phyloP scores from a whole-genome alignment of 2,113 vertebrate genomes.

The Neofelis nebulosa region DNA sequence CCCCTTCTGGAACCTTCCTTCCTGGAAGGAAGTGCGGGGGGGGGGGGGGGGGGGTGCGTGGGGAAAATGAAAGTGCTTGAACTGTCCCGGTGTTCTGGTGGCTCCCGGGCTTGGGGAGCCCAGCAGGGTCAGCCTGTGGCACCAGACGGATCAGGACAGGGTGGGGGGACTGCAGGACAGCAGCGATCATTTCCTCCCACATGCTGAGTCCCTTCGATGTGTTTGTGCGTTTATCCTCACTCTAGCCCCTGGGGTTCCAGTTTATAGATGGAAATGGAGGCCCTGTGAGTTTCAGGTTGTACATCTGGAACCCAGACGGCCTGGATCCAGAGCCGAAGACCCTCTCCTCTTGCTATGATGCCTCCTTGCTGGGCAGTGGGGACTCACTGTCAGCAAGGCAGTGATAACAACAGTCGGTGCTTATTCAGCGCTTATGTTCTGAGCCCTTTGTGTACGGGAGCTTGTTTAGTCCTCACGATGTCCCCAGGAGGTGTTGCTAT shows the following conservation, averaged over 20 bases:
- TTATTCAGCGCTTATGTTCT: rapidly evolving
- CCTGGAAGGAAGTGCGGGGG: not conserved
- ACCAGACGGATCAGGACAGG: not conserved
- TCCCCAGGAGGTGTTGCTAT: not conserved
- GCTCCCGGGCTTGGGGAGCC: not conserved
- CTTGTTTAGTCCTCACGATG: not conserved
- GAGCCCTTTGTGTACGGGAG: not conserved
- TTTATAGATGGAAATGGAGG: not conserved
- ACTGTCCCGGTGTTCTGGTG: not conserved
- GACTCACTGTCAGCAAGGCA: not conserved
- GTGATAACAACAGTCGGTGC: rapidly evolving
- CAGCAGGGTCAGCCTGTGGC: not conserved
- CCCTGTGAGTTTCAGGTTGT: not conserved
- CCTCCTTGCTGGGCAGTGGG: not conserved
- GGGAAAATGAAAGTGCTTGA: not conserved
- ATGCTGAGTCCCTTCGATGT: rapidly evolving
- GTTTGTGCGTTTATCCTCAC: not conserved
- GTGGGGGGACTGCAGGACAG: rapidly evolving
- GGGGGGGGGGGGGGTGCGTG: not conserved
- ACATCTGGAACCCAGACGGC: rapidly evolving
- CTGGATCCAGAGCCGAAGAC: not conserved
- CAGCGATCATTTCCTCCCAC: not conserved
- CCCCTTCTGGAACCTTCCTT: not conserved
- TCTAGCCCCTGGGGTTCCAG: not conserved
- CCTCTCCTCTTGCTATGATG: rapidly evolving